phyloP scores from a whole-genome alignment of 2,797 vertebrate genomes.

The Phalloptychus januarius region DNA sequence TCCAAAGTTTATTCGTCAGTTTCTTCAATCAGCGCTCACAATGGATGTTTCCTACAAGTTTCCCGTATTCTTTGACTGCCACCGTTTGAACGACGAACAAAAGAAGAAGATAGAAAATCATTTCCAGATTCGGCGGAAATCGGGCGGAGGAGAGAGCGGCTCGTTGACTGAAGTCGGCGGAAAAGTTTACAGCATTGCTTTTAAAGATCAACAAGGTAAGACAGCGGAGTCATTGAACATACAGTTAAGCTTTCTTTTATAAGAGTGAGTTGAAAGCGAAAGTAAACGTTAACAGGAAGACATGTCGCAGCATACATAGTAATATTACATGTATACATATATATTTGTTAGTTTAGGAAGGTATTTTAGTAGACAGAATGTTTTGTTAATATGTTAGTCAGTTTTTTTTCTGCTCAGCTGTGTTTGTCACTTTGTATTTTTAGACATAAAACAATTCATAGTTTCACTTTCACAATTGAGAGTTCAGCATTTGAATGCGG shows the following conservation, averaged over 20 bases:
- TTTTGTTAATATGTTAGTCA: background rate
- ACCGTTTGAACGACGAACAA: conserved; percentile 16
- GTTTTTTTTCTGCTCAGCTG: background rate
- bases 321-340: background rate
- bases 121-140: conserved; percentile 55
- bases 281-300: background rate
- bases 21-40: background rate
- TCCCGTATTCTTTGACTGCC: conserved; percentile 51
- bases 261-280: background rate
- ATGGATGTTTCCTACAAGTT: conserved; percentile 45
- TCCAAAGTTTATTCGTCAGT: background rate
- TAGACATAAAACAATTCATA: background rate
- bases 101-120: conserved; percentile 42
- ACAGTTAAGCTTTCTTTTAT: background rate
- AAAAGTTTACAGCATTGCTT: conserved; percentile 47
- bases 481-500: background rate
- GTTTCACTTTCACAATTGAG: background rate
- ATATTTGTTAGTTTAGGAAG: background rate
- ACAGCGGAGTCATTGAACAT: too few species aligned
- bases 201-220: conserved; percentile 58
- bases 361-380: background rate
- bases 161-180: background rate
- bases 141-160: conserved; percentile 68
- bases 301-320: too few species aligned
- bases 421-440: background rate